Base-by-base conservation (phyloP, 2,888 invertebrate genomes). In the Eupithecia centaureata region DNA sequence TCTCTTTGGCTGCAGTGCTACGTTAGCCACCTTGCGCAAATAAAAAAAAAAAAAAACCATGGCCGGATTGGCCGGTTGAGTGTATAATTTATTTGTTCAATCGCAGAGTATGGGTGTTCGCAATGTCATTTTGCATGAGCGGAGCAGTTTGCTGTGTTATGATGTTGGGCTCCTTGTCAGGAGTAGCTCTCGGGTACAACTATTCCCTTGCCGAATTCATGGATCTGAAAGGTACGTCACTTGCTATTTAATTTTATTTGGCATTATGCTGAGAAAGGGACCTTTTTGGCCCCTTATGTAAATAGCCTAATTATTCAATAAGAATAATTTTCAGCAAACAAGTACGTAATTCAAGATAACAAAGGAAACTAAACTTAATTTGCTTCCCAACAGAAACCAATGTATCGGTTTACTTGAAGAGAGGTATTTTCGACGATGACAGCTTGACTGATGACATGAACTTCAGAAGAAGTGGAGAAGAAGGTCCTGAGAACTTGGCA, bases 171-270 rank as follows among this genome's bases (percentile, higher is more conserved):
- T 83, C 88, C 1, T 83, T 89, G 83, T 78, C 89, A 0, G 91
- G 91, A 27, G 85, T 91, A 13, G 90, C 91, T 0, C 77, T 91
- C n/a, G 91, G 91, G 0, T 91, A 91, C 76, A 91, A 91, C 76
- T 91, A 91, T 77, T 91, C 91, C n/a, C 72, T 91, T 56, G 86
- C 91, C 68, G 91, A 91, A 68, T 91, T 87, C 78, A 87, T 91
- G 25, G 91, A 90, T 65, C 77, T 86, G 38, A 91, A 87, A 84
- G 90, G 91, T 90, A 35, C 25, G n/a, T 30, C 7, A 27, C 42
- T 61, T 47, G 28, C 15, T n/a, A 4, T 5, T 2, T 18, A 18
- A 42, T 42, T n/a, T n/a, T n/a, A n/a, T n/a, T n/a, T n/a, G n/a
- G n/a, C n/a, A n/a, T n/a, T n/a, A n/a, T n/a, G n/a, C n/a, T n/a